Conservation (phyloP, 2,113 vertebrate species). For the Zapornia atra region DNA sequence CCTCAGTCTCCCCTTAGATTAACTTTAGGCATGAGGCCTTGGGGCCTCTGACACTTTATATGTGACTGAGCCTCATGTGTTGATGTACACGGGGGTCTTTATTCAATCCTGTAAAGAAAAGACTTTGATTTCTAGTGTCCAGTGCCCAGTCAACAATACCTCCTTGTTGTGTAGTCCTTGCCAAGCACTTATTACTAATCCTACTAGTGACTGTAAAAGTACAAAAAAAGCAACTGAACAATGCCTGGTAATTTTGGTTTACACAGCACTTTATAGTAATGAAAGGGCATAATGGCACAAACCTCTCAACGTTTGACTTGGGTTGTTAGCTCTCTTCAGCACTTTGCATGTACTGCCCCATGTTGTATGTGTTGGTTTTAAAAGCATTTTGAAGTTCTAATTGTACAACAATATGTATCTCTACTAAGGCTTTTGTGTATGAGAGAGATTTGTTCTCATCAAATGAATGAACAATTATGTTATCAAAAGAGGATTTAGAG, state of each 20-base stretch:
- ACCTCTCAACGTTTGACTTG: neutral
- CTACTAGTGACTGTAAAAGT: neutral
- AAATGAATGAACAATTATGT: neutral
- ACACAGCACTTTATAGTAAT: neutral
- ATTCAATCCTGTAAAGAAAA: neutral
- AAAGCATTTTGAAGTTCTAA: neutral
- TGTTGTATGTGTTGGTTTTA: neutral
- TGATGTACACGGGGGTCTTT: fast-evolving
- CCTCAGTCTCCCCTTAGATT: neutral
- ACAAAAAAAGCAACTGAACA: neutral
- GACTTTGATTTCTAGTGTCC: neutral
- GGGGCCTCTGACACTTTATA: neutral
- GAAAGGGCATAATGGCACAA: neutral
- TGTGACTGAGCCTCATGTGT: neutral
- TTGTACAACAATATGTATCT: neutral
- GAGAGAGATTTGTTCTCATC: neutral
- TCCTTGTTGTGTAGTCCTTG: neutral
- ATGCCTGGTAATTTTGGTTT: neutral
- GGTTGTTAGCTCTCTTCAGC: neutral
- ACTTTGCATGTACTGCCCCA: neutral
- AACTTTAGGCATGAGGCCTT: fast-evolving
- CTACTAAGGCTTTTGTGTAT: neutral
- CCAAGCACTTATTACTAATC: neutral
- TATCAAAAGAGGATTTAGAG: neutral
- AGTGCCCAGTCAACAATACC: neutral